Evolutionary conservation across 2,888 invertebrate species (phyloP), one percentile per base, ranked within the genome.

Genomic region (Folsomia manolachei): DNA sequence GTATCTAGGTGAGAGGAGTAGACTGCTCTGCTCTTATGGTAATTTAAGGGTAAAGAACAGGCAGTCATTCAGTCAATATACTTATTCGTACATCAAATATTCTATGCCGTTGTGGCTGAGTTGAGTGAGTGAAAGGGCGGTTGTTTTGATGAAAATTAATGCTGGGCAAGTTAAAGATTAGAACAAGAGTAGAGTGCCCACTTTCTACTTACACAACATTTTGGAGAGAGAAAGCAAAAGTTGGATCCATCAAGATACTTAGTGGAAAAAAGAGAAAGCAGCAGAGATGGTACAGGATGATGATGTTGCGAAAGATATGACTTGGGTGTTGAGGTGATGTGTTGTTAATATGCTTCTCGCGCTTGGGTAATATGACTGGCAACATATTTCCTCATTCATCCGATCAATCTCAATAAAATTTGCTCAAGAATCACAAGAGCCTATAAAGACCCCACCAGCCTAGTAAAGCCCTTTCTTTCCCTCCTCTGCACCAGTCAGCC

Each of bases 381-480:
- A 67, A 67, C 67, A 67, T 67, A 67, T 67, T 67, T 63, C 63
- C 70, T 66, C 65, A 60, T 61, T 66, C 65, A 71, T 39, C 69
- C 71, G 66, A 74, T 74, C 74, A 71, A 74, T 74, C 71, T 74
- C 71, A 71, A 74, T 74, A 74, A 74, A 74, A 66, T 63, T 52
- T 65, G 67, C 24, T 56, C 23, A 24, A 52, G 69, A 71, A 61
- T 69, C 71, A 71, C 69, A 51, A 69, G 56, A 39, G 39, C 39
- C 39, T 39, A 39, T 14, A 14, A n/a, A n/a, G 4, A 39, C 39
- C 39, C 4, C 39, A 39, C 66, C 4, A 21, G n/a, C n/a, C n/a
- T n/a, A n/a, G n/a, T n/a, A n/a, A n/a, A n/a, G n/a, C n/a, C n/a
- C n/a, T n/a, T n/a, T n/a, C n/a, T n/a, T n/a, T n/a, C n/a, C n/a